These are phyloP conservation scores for Seladonia tumulorum DNA, from an alignment of 2,888 invertebrate genomes.

Conservation along the genomic window DNA sequence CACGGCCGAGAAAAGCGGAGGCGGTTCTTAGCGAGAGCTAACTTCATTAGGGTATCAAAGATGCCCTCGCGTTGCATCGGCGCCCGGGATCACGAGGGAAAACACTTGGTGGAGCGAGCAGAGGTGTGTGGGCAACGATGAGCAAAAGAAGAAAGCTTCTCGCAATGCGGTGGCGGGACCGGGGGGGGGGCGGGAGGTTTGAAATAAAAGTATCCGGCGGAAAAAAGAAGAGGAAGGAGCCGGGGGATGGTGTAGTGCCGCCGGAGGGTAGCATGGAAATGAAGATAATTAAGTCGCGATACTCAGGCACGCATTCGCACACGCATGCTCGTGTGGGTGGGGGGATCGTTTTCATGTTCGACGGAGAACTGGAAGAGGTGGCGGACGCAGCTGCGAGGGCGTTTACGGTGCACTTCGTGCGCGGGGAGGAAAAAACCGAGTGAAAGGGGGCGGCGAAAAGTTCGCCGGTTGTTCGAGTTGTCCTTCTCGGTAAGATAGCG, in stretches of 20 bases:
- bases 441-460: constrained; percentile 4
- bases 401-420: constrained; percentile 9
- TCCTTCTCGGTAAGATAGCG: constrained; percentile 9
- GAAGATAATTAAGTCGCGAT: constrained; percentile 22
- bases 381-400: not conserved
- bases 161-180: not conserved
- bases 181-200: not conserved
- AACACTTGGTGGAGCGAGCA: not conserved
- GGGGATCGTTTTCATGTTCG: constrained; percentile 4
- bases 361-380: not conserved
- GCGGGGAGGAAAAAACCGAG: not conserved
- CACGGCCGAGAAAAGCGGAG: constrained; percentile 2
- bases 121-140: not conserved
- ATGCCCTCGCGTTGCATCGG: constrained; percentile 42
- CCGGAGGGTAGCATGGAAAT: not conserved
- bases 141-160: not conserved
- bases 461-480: constrained; percentile 16
- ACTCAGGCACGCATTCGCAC: not conserved
- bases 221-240: not conserved
- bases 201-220: constrained; percentile 15
- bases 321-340: not conserved
- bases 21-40: constrained; percentile 71
- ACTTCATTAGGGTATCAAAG: constrained; percentile 75
- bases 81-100: not conserved
- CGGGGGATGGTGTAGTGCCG: not conserved